phyloP scores from a whole-genome alignment of 2,113 vertebrate genomes.

The Anguilla rostrata region DNA sequence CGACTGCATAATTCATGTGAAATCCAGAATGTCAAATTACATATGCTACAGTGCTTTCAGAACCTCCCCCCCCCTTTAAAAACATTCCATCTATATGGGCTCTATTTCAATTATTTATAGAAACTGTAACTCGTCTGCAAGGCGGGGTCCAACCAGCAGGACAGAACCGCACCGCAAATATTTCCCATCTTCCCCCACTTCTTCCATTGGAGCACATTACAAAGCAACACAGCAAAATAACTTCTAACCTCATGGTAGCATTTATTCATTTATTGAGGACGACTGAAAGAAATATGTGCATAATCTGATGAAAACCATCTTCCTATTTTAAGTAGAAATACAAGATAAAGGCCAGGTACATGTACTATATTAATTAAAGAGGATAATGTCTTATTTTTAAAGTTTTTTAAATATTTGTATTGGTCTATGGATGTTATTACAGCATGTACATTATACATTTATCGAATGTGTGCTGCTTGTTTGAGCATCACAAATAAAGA shows the following conservation, averaged over 20 bases:
- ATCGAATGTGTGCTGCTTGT: no score
- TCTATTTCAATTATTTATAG: neutral
- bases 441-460: neutral
- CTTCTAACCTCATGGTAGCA: neutral
- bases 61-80: neutral
- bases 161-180: neutral
- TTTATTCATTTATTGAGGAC: neutral
- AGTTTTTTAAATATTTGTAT: no score
- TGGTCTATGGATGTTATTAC: no score
- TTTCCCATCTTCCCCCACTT: neutral
- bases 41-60: neutral
- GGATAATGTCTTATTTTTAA: neutral
- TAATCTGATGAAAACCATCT: no score
- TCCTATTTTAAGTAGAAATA: neutral
- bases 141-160: neutral
- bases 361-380: neutral
- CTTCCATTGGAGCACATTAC: neutral
- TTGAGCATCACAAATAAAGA: no score
- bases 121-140: neutral
- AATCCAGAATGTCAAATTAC: slow-evolving; percentile 1
- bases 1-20: neutral
- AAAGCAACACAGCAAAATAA: neutral
- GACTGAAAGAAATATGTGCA: no score
- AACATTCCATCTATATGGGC: neutral
- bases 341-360: neutral